Percentiles rank a stretch among this genome's conserved stretches.
Conservation (phyloP, 2,113 vertebrate genomes). For the Sialia sialis region DNA sequence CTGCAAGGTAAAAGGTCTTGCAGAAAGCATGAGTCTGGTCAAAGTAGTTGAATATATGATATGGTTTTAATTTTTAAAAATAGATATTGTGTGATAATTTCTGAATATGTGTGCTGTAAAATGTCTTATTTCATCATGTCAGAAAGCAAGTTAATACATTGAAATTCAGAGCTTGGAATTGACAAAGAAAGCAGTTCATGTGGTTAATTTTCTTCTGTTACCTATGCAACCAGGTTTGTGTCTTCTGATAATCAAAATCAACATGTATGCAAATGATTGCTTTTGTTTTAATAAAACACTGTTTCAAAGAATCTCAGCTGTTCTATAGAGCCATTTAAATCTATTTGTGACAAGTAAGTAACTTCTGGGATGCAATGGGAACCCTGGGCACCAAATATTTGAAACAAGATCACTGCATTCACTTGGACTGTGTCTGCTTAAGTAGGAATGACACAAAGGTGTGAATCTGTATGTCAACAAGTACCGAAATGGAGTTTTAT, state of each 20-base stretch:
- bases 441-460: background rate
- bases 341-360: background rate
- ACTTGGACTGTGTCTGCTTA: background rate
- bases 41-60: background rate
- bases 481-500: background rate
- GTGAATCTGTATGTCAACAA: conserved; percentile 25
- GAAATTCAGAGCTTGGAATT: background rate
- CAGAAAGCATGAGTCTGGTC: background rate
- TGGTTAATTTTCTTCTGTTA: background rate
- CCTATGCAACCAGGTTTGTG: background rate
- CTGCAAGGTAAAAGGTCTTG: background rate
- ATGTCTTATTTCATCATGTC: background rate
- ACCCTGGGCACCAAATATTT: background rate
- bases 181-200: background rate
- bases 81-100: background rate
- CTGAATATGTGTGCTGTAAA: background rate
- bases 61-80: background rate
- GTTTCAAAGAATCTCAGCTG: background rate
- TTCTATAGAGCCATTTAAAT: background rate
- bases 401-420: background rate
- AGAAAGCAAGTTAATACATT: background rate
- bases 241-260: background rate
- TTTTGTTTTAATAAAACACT: conserved; percentile 7
- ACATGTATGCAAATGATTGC: background rate
- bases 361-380: background rate